Evolutionary conservation across 64 coral and sea anemone species (phyloP).

Genomic region (Stylophora pistillata): DNA sequence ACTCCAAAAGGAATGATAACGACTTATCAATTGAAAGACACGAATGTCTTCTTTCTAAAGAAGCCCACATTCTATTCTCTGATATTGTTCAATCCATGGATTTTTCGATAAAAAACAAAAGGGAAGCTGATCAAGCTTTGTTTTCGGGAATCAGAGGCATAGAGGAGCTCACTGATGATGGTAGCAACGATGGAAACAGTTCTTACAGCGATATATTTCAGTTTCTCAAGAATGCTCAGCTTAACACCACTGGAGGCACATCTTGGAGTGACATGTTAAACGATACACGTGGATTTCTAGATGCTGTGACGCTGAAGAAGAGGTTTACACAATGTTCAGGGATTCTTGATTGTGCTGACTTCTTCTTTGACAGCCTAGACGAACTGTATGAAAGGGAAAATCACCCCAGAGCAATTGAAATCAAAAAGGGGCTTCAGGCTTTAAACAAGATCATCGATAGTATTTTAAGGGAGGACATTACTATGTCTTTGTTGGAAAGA

Average conservation of each 20-base stretch:
- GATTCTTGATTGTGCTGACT: slow-evolving; percentile 20
- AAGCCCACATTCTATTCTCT: slow-evolving; percentile 8
- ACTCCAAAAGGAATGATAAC: not conserved
- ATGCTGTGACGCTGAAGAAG: not conserved
- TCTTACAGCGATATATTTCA: slow-evolving; percentile 3
- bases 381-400: slow-evolving; percentile 33
- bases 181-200: too few species aligned
- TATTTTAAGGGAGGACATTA: not conserved
- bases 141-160: not conserved
- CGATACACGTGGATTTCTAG: not conserved
- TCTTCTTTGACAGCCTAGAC: slow-evolving; percentile 17
- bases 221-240: not conserved
- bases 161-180: not conserved
- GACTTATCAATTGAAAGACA: not conserved
- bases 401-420: slow-evolving; percentile 10
- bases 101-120: not conserved
- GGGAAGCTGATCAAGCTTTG: not conserved
- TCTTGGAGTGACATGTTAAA: slow-evolving; percentile 12
- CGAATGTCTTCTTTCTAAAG: slow-evolving; percentile 11
- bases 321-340: slow-evolving; percentile 44
- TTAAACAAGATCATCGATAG: not conserved
- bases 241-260: not conserved
- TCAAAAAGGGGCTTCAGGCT: slow-evolving; percentile 3
- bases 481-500: not conserved
- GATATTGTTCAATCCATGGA: not conserved